Percentiles rank a stretch among this genome's conserved stretches.
Conservation (phyloP, 2,888 invertebrate species). For the Celastrina argiolus region DNA sequence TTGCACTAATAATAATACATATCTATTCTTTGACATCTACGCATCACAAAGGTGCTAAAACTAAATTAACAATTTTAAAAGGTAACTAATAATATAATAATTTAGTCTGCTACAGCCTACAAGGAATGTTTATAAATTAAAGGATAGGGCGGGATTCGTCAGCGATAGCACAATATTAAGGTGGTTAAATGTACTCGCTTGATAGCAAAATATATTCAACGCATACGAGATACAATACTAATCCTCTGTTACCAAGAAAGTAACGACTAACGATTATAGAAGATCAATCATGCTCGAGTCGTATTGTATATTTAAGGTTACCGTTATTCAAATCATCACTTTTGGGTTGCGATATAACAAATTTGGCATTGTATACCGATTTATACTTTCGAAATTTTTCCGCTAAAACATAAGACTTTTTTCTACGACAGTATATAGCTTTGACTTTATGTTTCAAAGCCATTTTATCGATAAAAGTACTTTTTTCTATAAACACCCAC, state of each 20-base stretch:
- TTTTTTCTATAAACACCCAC: constrained; percentile 70
- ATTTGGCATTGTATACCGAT: constrained; percentile 58
- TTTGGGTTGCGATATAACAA: constrained; percentile 63
- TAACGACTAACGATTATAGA: neutral
- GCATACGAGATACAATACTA: neutral
- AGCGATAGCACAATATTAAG: constrained; percentile 4
- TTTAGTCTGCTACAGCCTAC: neutral
- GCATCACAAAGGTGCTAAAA: constrained; percentile 18
- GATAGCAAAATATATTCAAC: neutral
- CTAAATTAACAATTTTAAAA: constrained; percentile 14
- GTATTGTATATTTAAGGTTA: constrained; percentile 67
- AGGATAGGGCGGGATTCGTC: neutral
- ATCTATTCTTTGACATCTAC: constrained; percentile 20
- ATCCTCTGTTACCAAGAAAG: constrained; percentile 18
- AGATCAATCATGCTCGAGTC: constrained; percentile 56
- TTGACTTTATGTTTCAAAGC: constrained; percentile 57
- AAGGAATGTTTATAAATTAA: constrained; percentile 19
- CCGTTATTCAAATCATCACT: constrained; percentile 47
- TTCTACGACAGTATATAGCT: constrained; percentile 62
- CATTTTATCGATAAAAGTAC: constrained; percentile 68
- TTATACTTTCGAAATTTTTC: constrained; percentile 68
- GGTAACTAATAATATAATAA: constrained; percentile 10
- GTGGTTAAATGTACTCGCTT: neutral
- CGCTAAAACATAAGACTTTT: constrained; percentile 57
- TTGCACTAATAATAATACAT: constrained; percentile 43